Conservation (phyloP, 2,113 vertebrate genomes). For the Phrynocephalus versicolor region DNA sequence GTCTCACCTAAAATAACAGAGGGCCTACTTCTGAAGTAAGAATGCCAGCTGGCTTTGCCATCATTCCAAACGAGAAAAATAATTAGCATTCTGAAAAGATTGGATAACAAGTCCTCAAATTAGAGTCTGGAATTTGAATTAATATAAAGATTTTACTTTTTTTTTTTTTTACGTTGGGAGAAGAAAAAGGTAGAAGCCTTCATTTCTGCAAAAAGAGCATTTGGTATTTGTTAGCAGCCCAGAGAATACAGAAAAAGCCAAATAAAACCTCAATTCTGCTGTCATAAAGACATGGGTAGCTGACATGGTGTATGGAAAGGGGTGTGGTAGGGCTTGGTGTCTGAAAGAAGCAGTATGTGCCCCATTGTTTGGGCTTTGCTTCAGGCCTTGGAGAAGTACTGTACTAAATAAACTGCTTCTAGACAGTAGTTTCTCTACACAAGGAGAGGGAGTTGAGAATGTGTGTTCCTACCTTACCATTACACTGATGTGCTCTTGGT, state of each 20-base stretch:
- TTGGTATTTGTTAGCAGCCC: no score
- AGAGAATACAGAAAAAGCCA: no score
- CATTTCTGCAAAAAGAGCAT: no score
- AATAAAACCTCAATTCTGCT: no score
- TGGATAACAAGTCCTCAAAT: neutral
- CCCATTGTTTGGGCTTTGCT: neutral
- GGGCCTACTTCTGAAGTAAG: conserved; percentile 55
- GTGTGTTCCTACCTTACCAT: no score
- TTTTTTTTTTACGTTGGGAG: neutral
- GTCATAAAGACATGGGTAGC: no score
- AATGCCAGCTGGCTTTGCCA: conserved; percentile 46
- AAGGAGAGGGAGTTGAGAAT: no score
- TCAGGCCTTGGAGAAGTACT: neutral
- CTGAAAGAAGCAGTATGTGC: neutral
- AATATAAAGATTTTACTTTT: neutral
- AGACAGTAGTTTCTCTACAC: no score
- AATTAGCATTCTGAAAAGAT: conserved; percentile 45
- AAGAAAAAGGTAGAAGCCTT: no score
- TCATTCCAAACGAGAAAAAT: conserved; percentile 34
- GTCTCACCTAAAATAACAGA: conserved; percentile 31
- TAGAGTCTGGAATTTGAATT: neutral
- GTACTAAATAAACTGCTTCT: neutral
- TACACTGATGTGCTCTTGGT: no score
- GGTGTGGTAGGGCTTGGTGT: no score
- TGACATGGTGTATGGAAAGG: no score